Base-by-base conservation (phyloP, 2,797 vertebrate species). In the Falco rusticolus region DNA sequence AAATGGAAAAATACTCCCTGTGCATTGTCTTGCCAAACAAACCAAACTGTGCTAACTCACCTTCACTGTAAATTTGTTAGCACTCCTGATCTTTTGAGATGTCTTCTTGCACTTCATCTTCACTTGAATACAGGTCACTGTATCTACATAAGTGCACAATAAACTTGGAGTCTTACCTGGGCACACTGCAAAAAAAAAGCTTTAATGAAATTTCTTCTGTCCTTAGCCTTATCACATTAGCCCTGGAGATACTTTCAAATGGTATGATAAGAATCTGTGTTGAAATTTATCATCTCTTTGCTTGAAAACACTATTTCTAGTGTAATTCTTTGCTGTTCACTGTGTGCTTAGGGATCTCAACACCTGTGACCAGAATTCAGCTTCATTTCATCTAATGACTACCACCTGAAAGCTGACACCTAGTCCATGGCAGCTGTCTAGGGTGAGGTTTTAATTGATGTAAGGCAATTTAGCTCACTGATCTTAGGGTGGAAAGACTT, bases 341-440 rank as follows among this genome's bases (percentile, higher is more conserved):
- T 0, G 0, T 68, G 21, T 85, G 21, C 41, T 54, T 82, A n/a
- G 21, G 15, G 21, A 75, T 2, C 3, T n/a, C 53, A 65, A 6
- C 13, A 80, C 15, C 48, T 45, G 6, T 57, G 37, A 50, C n/a
- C 50, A 80, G 57, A 82, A 70, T 78, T 77, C 28, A 69, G 25
- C 39, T 60, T 72, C 10, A 53, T 51, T 11, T 91, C 10, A 39
- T 68, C 69, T 63, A 79, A 65, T 5, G 7, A 54, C 12, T 71
- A 18, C 22, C 20, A 8, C 45, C 74, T 26, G 57, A 77, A 70
- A 77, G 43, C 31, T 77, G 34, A 19, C 14, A 29, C 69, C 47
- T 51, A 63, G 31, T 56, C 24, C 39, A 12, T 2, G 3, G 13
- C 61, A 4, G 6, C 17, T 69, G 28, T 56, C 41, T 64, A 34